A percentile compares a stretch with the other conserved stretches of the same genome.
phyloP scores from a whole-genome alignment of 2,888 invertebrate genomes.

The Drosophila basisetae region DNA sequence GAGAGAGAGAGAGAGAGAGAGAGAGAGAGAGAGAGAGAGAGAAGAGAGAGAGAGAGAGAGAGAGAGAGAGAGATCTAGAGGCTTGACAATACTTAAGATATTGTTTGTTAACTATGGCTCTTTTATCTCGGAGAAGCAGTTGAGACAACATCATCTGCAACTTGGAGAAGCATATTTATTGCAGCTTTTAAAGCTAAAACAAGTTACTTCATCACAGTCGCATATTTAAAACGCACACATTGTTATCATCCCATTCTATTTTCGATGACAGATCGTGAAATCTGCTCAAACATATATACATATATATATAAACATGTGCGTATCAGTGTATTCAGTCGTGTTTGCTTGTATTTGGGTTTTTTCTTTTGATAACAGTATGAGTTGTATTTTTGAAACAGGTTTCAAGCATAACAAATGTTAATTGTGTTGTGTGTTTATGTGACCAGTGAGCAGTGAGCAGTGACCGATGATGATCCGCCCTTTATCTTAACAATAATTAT shows the following conservation, averaged over 20 bases:
- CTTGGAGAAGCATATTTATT: not conserved
- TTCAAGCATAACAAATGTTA: conserved; percentile 7
- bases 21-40: not conserved
- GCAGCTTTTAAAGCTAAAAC: conserved; percentile 6
- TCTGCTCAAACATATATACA: conserved; percentile 6
- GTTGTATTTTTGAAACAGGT: conserved; percentile 36
- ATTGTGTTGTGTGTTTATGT: conserved; percentile 9
- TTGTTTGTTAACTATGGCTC: no score
- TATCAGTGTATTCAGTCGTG: not conserved
- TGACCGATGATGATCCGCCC: not conserved
- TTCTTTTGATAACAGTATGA: conserved; percentile 18
- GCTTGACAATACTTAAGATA: no score
- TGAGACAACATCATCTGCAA: conserved; percentile 1
- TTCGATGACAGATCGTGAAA: conserved; percentile 18
- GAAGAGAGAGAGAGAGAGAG: no score
- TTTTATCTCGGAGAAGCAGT: not conserved
- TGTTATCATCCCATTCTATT: conserved; percentile 47
- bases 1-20: no score
- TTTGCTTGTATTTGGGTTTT: not conserved
- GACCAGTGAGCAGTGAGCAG: not conserved
- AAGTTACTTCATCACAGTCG: conserved; percentile 9
- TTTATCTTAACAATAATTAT: not conserved
- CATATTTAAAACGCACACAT: not conserved
- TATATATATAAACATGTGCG: not conserved
- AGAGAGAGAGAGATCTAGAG: not conserved